phyloP scores from a whole-genome alignment of 2,797 vertebrate species.

The Ctenosaura bakeri region DNA sequence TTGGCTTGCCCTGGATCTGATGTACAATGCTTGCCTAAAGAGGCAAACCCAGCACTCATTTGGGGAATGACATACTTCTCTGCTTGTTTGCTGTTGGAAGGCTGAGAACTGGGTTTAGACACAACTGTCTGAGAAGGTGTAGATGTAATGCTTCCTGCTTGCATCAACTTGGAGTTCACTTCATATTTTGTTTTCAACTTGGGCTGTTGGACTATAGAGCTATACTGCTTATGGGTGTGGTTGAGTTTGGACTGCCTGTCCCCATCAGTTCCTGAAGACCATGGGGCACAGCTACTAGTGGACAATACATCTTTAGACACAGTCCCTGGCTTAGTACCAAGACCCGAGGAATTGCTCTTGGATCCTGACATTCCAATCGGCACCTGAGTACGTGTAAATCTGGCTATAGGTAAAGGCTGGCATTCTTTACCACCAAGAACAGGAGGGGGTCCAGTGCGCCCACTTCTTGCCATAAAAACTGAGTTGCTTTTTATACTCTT shows the following conservation, averaged over 20 bases:
- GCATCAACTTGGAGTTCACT: constrained; percentile 78
- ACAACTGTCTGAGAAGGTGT: constrained; percentile 70
- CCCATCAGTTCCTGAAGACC: constrained; percentile 65
- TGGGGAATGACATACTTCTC: constrained; percentile 85
- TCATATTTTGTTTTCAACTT: constrained; percentile 81
- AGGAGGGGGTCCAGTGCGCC: constrained; percentile 94
- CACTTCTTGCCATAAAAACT: constrained; percentile 82
- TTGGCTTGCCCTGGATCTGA: constrained; percentile 83
- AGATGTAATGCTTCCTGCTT: constrained; percentile 75
- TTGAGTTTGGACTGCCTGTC: constrained; percentile 78
- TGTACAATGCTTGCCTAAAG: constrained; percentile 85
- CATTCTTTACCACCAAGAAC: constrained; percentile 95
- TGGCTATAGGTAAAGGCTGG: constrained; percentile 86
- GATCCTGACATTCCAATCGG: constrained; percentile 75
- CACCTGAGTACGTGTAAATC: constrained; percentile 88
- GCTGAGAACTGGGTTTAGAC: constrained; percentile 75
- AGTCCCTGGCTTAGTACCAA: constrained; percentile 58
- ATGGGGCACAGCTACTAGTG: constrained; percentile 63
- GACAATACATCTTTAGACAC: constrained; percentile 68
- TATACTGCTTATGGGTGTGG: constrained; percentile 73
- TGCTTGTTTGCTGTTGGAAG: constrained; percentile 74
- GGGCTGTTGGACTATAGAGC: constrained; percentile 68
- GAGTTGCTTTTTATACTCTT: constrained; percentile 84
- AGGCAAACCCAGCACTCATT: constrained; percentile 82
- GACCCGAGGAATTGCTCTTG: constrained; percentile 75